A percentile compares a stretch with the other conserved stretches of the same genome.
Conservation (phyloP, 2,797 vertebrate genomes). For the Acipenser transmontanus region DNA sequence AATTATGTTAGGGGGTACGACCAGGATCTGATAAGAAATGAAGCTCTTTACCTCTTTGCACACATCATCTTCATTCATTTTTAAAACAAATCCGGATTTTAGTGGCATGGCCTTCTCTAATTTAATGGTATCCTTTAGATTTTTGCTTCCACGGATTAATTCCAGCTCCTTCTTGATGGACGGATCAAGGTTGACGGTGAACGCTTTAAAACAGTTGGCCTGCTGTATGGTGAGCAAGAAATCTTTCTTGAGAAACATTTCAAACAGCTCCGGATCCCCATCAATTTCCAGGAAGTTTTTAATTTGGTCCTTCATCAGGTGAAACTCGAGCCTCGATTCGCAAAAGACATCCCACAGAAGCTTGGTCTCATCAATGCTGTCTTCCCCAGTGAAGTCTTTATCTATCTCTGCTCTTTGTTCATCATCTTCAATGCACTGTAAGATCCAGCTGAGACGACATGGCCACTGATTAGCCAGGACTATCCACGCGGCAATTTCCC, state of each 20-base stretch:
- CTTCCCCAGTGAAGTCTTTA: fast-evolving
- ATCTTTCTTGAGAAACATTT: slow-evolving; percentile 63
- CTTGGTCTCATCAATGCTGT: slow-evolving; percentile 23
- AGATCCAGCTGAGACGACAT: slow-evolving; percentile 80
- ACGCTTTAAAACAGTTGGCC: slow-evolving; percentile 44
- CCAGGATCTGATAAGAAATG: neutral
- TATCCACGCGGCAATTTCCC: slow-evolving; percentile 74
- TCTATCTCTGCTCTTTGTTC: slow-evolving; percentile 43
- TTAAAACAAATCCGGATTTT: slow-evolving; percentile 44
- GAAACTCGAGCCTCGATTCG: slow-evolving; percentile 61
- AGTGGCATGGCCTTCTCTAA: slow-evolving; percentile 42
- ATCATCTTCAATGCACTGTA: slow-evolving; percentile 77
- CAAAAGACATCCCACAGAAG: slow-evolving; percentile 72
- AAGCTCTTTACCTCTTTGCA: slow-evolving; percentile 57
- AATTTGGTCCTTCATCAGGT: slow-evolving; percentile 54
- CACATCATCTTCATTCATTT: slow-evolving; percentile 55
- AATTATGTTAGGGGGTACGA: neutral
- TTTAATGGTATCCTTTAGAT: slow-evolving; percentile 48
- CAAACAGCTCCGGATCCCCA: slow-evolving; percentile 78
- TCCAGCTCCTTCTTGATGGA: slow-evolving; percentile 72
- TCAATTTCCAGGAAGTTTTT: slow-evolving; percentile 72
- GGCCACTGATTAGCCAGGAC: slow-evolving; percentile 83
- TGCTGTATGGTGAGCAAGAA: slow-evolving; percentile 66
- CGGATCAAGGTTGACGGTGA: slow-evolving; percentile 76
- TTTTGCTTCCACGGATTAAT: slow-evolving; percentile 53